These are phyloP conservation scores for Eulithis testata DNA, from an alignment of 2,888 invertebrate genomes.

Conservation along the genomic window DNA sequence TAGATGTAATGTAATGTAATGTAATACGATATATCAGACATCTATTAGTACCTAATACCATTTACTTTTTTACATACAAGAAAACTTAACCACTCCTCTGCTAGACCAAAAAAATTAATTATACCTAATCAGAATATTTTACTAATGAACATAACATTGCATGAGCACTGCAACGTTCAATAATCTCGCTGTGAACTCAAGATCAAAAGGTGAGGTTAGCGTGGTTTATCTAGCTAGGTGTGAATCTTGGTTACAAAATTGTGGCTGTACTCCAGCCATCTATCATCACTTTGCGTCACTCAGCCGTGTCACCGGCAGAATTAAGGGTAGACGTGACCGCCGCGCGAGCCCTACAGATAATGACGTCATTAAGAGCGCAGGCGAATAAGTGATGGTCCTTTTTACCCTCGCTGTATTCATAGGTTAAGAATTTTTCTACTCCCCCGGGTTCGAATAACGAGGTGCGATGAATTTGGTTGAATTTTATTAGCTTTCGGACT, in stretches of 20 bases:
- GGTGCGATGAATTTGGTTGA: slow-evolving; percentile 1
- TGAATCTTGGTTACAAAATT: slow-evolving; percentile 34
- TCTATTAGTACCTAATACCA: too few species aligned
- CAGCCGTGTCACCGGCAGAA: slow-evolving; percentile 61
- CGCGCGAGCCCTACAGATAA: slow-evolving; percentile 64
- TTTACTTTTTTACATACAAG: too few species aligned
- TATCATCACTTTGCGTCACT: slow-evolving; percentile 63
- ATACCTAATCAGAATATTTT: too few species aligned
- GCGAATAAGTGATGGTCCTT: slow-evolving; percentile 70
- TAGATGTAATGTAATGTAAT: too few species aligned
- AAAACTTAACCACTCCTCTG: too few species aligned
- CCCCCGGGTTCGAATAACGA: slow-evolving; percentile 33
- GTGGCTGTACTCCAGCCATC: slow-evolving; percentile 52
- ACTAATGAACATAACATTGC: too few species aligned
- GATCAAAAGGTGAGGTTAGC: neutral
- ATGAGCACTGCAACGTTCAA: too few species aligned
- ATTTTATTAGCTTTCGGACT: slow-evolving; percentile 1
- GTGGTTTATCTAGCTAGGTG: slow-evolving; percentile 8
- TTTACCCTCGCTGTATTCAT: slow-evolving; percentile 63
- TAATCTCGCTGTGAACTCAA: too few species aligned
- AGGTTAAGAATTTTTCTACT: slow-evolving; percentile 49
- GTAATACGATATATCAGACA: too few species aligned
- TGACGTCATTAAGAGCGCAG: slow-evolving; percentile 76
- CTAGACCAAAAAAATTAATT: too few species aligned
- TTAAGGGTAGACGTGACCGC: slow-evolving; percentile 68